These are phyloP conservation scores for Mus spretus DNA, from an alignment of 2,797 vertebrate genomes.

Conservation along the genomic window DNA sequence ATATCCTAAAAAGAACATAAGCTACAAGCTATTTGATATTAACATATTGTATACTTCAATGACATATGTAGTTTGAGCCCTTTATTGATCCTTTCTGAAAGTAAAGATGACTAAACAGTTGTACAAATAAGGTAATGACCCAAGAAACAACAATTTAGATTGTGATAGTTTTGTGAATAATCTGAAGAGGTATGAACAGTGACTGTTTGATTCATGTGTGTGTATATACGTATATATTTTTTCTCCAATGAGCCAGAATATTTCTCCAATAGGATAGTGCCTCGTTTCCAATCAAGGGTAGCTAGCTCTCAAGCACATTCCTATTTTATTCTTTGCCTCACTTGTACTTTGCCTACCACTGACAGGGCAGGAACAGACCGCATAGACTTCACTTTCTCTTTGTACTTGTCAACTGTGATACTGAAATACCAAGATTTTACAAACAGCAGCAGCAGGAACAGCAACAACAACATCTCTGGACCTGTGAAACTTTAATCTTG, in stretches of 20 bases:
- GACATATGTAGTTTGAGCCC: neutral
- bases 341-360: slow-evolving; percentile 11
- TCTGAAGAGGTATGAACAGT: neutral
- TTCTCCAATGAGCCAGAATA: slow-evolving; percentile 28
- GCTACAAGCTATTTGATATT: neutral
- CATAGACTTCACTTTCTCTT: slow-evolving; percentile 37
- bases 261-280: slow-evolving; percentile 65
- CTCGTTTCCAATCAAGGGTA: slow-evolving; percentile 40
- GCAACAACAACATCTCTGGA: slow-evolving; percentile 69
- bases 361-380: neutral
- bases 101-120: neutral
- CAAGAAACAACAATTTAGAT: neutral
- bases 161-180: neutral
- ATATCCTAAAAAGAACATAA: slow-evolving; percentile 37
- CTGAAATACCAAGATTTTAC: slow-evolving; percentile 70
- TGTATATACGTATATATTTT: slow-evolving; percentile 9
- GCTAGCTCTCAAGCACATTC: slow-evolving; percentile 29
- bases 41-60: neutral
- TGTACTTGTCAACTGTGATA: slow-evolving; percentile 79
- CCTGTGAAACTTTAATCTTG: slow-evolving; percentile 74
- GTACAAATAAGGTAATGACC: neutral
- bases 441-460: slow-evolving; percentile 72
- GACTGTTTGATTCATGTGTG: neutral
- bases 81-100: neutral
- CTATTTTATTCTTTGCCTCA: slow-evolving; percentile 51